These are phyloP conservation scores for Scomber scombrus DNA, from an alignment of 2,113 vertebrate genomes.

Conservation along the genomic window DNA sequence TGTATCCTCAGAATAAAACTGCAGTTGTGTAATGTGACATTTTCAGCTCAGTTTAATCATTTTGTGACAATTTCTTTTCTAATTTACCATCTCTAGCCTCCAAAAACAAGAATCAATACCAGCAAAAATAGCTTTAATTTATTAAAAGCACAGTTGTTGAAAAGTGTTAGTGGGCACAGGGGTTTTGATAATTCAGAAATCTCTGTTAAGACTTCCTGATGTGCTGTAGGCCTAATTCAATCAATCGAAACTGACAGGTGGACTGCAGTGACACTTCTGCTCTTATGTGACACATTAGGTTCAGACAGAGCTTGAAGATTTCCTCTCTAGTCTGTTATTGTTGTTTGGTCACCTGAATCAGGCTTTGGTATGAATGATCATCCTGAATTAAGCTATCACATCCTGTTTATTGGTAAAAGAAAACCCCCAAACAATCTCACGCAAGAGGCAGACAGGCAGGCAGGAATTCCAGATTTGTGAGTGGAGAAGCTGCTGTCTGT, in stretches of 20 bases:
- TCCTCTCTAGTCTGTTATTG: background rate
- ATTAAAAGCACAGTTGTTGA: conserved; percentile 7
- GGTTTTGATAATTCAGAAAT: background rate
- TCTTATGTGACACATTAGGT: background rate
- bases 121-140: background rate
- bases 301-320: background rate
- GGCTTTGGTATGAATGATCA: background rate
- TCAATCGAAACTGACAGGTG: conserved; percentile 34
- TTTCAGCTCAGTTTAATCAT: too few species aligned
- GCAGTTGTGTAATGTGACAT: too few species aligned
- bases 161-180: background rate
- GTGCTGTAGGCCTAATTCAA: conserved; percentile 16
- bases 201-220: background rate
- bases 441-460: background rate
- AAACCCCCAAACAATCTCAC: conserved; percentile 2
- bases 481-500: conserved; percentile 6
- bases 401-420: conserved; percentile 21
- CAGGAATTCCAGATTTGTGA: conserved; percentile 14
- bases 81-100: background rate
- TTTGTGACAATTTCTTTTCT: background rate
- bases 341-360: conserved; percentile 2
- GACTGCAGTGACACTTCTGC: conserved; percentile 1
- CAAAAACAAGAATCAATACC: background rate
- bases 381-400: conserved; percentile 13
- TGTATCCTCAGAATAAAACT: too few species aligned